Conservation (phyloP, 1,140 invertebrate species). For the Rhagoletis zephyria region DNA sequence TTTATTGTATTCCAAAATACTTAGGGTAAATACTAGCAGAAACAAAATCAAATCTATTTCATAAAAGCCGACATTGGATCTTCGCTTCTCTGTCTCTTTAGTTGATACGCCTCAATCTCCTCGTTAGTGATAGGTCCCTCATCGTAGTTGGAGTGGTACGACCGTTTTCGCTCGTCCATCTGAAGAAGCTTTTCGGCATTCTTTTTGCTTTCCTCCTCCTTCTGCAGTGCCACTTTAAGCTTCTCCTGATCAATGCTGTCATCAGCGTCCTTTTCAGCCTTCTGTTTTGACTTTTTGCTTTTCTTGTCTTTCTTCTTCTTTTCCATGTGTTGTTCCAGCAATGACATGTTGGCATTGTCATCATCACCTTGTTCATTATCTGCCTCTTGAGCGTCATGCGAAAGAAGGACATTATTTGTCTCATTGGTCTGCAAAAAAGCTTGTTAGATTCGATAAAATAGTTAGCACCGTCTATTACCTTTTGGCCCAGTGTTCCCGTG, state of each 20-base stretch:
- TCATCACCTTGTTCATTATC: too few species aligned
- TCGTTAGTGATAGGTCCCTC: constrained; percentile 88
- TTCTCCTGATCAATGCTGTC: constrained; percentile 74
- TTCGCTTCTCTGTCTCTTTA: constrained; percentile 87
- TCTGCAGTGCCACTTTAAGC: constrained; percentile 77
- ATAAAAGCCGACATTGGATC: constrained; percentile 97
- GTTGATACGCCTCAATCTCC: constrained; percentile 93
- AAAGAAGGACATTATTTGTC: too few species aligned
- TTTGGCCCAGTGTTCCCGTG: too few species aligned
- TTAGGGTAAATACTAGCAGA: too few species aligned
- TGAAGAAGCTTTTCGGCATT: too few species aligned
- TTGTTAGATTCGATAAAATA: too few species aligned
- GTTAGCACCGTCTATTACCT: too few species aligned
- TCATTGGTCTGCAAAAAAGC: too few species aligned
- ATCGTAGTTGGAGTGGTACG: constrained; percentile 92
- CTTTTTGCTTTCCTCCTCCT: constrained; percentile 76
- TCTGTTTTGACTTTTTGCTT: constrained; percentile 81
- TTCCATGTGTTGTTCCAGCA: constrained; percentile 72
- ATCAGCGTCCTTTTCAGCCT: constrained; percentile 77
- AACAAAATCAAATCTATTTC: too few species aligned
- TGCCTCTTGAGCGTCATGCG: too few species aligned
- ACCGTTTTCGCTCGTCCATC: constrained; percentile 88
- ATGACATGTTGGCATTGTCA: too few species aligned
- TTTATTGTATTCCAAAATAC: too few species aligned
- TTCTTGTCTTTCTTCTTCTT: constrained; percentile 73